Evolutionary conservation across 2,113 vertebrate genomes (phyloP), one percentile per base, ranked within the genome.

Genomic region (Notothenia rossii): DNA sequence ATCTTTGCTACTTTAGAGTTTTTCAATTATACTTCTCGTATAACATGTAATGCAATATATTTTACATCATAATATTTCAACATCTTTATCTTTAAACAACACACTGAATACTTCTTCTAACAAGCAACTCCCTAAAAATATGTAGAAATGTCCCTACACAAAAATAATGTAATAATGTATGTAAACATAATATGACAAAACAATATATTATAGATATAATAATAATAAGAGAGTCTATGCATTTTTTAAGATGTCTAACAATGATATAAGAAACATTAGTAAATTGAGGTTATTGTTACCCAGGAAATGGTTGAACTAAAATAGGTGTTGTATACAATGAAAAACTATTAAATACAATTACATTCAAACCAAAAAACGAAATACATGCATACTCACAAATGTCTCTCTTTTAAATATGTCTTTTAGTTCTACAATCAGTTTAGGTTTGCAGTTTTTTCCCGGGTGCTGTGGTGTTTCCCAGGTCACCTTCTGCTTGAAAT

Each of bases 401-500:
- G 0, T 5, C 5, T 11, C 7, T 2, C 0, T 1, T 5, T 7
- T 3, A 5, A 10, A 0, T 4, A 0, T 0, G 0, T 9, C 1
- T 0, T 0, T 1, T 11, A 1, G 4, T 11, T 10, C 0, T 40
- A 1, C 9, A 3, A 0, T 5, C 0, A 61, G 20, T 0, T 0
- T 0, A 49, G 78, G 83, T 0, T 0, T 0, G 61, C 87, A 90
- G 22, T 22, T 48, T 11, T 5, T 0, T 17, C 3, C 0, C 7
- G 43, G 9, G 8, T 15, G 9, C 14, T 8, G 36, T 1, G 70
- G 67, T 1, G 72, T 53, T 2, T 0, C 1, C 92, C 86, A 88
- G 33, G 67, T 72, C 20, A 88, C 0, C 0, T 1, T 0, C 0
- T 7, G 8, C 0, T 2, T 0, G 6, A 90, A 87, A 2, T 67